Base-by-base conservation (phyloP, 2,797 vertebrate species). In the Neosilurus mollespiculum region DNA sequence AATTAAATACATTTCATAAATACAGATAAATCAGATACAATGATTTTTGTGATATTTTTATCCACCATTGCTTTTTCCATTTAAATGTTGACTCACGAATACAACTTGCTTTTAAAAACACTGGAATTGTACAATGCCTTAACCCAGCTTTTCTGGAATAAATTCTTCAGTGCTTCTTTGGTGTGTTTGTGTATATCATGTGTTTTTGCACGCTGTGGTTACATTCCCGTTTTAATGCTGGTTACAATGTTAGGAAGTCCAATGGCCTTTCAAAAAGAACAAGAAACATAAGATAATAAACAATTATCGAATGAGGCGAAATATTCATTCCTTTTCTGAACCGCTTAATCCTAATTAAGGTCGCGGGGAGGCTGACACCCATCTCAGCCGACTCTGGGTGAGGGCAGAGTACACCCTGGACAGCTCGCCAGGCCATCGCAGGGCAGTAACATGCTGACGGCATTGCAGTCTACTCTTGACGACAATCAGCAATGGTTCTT, bases 101-200 rank as follows among this genome's bases (percentile, higher is more conserved):
- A 12, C 11, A 51, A 18, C 22, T 26, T 73, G 15, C 16, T 30
- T 56, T 56, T 56, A 30, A n/a, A 54, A 30, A 15, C 24, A 54
- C 16, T 75, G 26, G 18, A 56, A 20, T 34, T 3, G 26, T 34
- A 15, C 18, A 34, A 22, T 75, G 26, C 53, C 16, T 14, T 18
- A 11, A 30, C 4, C 54, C 26, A 34, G 9, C 37, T 34, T 30
- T 59, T 76, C 18, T 77, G 53, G 0, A 85, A 85, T 79, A 84
- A 83, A 83, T 71, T 0, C 43, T 69, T 71, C 8, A 43, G 37
- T 37, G 18, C 56, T 15, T 61, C 0, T 34, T 59, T 59, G n/a
- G 62, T 53, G 51, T 76, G n/a, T 20, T 56, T 49, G 24, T 54
- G 59, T n/a, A 49, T 22, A 75, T 53, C 18, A 70, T 43, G 24